phyloP scores from a whole-genome alignment of 1,140 invertebrate species.

The Thaumatotibia leucotreta region DNA sequence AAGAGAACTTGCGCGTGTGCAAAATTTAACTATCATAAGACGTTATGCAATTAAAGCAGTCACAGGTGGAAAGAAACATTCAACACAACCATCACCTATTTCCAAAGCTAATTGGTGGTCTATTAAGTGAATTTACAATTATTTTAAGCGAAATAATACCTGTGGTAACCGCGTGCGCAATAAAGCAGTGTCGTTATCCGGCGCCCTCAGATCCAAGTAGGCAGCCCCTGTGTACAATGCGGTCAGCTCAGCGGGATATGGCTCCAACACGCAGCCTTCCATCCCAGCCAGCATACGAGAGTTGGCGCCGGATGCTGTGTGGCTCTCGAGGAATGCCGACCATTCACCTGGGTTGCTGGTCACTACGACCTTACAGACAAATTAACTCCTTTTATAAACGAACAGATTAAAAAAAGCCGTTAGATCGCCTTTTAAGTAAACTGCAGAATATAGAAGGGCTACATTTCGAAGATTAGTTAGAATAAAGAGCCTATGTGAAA shows the following conservation, averaged over 20 bases:
- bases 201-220: conserved; percentile 45
- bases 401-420: too few relatives aligned
- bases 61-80: too few relatives aligned
- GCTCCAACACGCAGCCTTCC: conserved; percentile 62
- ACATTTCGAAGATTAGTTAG: too few relatives aligned
- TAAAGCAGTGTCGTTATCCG: conserved; percentile 57
- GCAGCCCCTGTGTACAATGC: conserved; percentile 53
- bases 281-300: conserved; percentile 38
- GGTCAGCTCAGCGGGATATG: conserved; percentile 46
- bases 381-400: conserved; percentile 56
- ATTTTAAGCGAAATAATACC: conserved; percentile 33
- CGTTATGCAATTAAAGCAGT: too few relatives aligned
- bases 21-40: too few relatives aligned
- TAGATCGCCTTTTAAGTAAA: too few relatives aligned
- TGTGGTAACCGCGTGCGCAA: conserved; percentile 63
- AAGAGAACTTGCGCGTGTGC: too few relatives aligned
- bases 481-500: too few relatives aligned
- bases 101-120: too few relatives aligned
- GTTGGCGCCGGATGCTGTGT: conserved; percentile 28
- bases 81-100: too few relatives aligned
- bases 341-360: conserved; percentile 49
- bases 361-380: conserved; percentile 48
- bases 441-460: too few relatives aligned
- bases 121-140: too few relatives aligned
- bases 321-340: conserved; percentile 56